These are phyloP conservation scores for Chymomyza fuscimana DNA, from an alignment of 2,888 invertebrate genomes.

Conservation along the genomic window DNA sequence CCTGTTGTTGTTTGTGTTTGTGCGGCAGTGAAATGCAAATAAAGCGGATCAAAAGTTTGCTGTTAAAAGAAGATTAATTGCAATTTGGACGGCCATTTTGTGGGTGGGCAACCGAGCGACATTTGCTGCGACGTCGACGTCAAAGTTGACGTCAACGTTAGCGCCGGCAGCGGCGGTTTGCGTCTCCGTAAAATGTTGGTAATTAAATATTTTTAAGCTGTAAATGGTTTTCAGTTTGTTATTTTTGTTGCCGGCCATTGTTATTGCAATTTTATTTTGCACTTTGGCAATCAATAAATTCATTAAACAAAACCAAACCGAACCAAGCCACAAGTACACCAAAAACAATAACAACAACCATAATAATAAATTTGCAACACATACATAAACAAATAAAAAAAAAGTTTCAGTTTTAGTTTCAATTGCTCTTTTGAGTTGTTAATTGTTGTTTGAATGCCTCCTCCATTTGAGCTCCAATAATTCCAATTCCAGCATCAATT, in stretches of 20 bases:
- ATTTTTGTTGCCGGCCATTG: slow-evolving; percentile 54
- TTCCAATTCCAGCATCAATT: not conserved
- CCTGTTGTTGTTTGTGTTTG: slow-evolving; percentile 36
- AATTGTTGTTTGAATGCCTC: slow-evolving; percentile 24
- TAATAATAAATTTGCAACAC: slow-evolving; percentile 2
- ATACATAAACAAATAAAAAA: not conserved
- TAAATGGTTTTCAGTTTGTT: slow-evolving; percentile 70
- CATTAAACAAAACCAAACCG: slow-evolving; percentile 33
- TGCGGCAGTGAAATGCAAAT: slow-evolving; percentile 72
- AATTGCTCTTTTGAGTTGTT: slow-evolving; percentile 44
- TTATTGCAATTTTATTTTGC: slow-evolving; percentile 3
- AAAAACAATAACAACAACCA: slow-evolving; percentile 18
- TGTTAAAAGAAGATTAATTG: slow-evolving; percentile 73
- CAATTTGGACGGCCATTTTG: slow-evolving; percentile 55
- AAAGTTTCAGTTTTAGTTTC: slow-evolving; percentile 36
- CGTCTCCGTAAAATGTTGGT: slow-evolving; percentile 38
- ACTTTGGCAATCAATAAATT: slow-evolving; percentile 55
- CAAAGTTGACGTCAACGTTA: too few species aligned
- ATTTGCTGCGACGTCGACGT: not conserved
- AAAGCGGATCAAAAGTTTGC: slow-evolving; percentile 73
- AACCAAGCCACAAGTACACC: slow-evolving; percentile 13
- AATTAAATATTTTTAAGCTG: slow-evolving; percentile 74
- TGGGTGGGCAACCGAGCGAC: not conserved
- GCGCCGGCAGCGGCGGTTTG: not conserved
- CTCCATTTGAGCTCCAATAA: not conserved